These are phyloP conservation scores for Psococerastis gibbosa DNA, from an alignment of 2,888 invertebrate species.

Conservation along the genomic window DNA sequence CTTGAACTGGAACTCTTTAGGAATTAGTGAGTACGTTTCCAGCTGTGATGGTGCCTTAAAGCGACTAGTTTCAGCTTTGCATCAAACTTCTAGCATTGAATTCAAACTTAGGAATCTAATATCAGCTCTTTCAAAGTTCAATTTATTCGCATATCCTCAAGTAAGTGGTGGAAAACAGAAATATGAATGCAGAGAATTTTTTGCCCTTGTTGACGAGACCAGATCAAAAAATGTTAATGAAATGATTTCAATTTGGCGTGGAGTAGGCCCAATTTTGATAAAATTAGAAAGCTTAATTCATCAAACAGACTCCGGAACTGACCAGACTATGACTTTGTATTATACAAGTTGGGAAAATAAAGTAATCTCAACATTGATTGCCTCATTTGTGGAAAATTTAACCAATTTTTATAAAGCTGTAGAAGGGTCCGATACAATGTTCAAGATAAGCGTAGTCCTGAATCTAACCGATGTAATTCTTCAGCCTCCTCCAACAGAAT, in stretches of 20 bases:
- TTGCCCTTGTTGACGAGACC: constrained; percentile 45
- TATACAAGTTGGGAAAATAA: constrained; percentile 69
- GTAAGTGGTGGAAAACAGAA: too few relatives aligned
- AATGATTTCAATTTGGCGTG: constrained; percentile 54
- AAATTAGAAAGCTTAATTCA: constrained; percentile 73
- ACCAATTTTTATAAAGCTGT: constrained; percentile 42
- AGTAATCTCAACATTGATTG: constrained; percentile 46
- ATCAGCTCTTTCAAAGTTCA: constrained; percentile 33
- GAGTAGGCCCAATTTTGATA: constrained; percentile 60
- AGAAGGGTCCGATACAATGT: constrained; percentile 37
- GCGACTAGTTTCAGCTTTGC: constrained; percentile 41
- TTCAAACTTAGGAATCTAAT: constrained; percentile 38
- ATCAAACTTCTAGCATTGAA: constrained; percentile 45
- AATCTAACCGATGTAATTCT: constrained; percentile 56
- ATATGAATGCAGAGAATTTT: constrained; percentile 34
- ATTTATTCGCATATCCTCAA: constrained; percentile 28
- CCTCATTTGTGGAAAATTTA: constrained; percentile 49
- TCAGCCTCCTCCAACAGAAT: constrained; percentile 53
- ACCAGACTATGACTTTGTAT: constrained; percentile 51
- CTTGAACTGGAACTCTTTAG: constrained; percentile 72
- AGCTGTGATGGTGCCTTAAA: constrained; percentile 36
- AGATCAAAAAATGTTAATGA: constrained; percentile 46
- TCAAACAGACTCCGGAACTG: constrained; percentile 55
- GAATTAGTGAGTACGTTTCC: constrained; percentile 51
- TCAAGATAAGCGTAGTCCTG: constrained; percentile 60